These are phyloP conservation scores for Ammospiza maritima DNA, from an alignment of 2,797 vertebrate species.

Conservation along the genomic window DNA sequence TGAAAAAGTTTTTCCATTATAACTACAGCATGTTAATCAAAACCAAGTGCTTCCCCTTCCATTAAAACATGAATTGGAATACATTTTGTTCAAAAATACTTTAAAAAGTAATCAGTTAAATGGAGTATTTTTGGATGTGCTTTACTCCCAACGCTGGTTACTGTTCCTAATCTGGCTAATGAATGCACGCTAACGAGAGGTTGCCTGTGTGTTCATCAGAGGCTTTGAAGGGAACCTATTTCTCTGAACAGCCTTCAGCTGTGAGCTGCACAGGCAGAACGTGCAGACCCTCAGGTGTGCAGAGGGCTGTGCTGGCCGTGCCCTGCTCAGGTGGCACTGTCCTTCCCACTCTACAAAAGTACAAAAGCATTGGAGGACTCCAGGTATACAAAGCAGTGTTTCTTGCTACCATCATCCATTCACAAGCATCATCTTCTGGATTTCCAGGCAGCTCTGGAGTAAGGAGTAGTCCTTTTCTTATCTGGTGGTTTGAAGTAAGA, in stretches of 20 bases:
- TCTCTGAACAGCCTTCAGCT: constrained; percentile 69
- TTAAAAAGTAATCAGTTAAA: constrained; percentile 72
- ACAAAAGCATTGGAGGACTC: constrained; percentile 64
- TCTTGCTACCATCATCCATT: constrained; percentile 36
- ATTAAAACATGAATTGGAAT: constrained; percentile 45
- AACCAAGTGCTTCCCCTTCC: constrained; percentile 58
- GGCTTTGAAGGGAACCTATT: constrained; percentile 74
- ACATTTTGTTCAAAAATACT: constrained; percentile 52
- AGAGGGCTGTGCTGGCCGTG: not conserved
- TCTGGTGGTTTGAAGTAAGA: constrained; percentile 94
- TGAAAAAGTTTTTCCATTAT: constrained; percentile 48
- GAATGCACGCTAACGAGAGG: constrained; percentile 73
- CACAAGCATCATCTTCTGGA: constrained; percentile 78
- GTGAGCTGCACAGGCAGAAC: constrained; percentile 56
- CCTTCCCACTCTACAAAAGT: constrained; percentile 57
- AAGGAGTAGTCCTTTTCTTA: constrained; percentile 94
- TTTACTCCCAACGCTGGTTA: constrained; percentile 55
- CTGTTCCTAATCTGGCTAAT: constrained; percentile 72
- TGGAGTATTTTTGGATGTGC: constrained; percentile 48
- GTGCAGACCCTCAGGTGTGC: constrained; percentile 18
- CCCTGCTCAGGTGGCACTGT: constrained; percentile 19
- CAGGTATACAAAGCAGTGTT: constrained; percentile 22
- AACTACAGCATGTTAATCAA: constrained; percentile 58
- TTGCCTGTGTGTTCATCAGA: constrained; percentile 71
- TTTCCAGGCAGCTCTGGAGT: constrained; percentile 85